Percentiles rank a stretch among this genome's conserved stretches.
These are phyloP conservation scores for Grus americana DNA, from an alignment of 2,113 vertebrate genomes.

Conservation along the genomic window DNA sequence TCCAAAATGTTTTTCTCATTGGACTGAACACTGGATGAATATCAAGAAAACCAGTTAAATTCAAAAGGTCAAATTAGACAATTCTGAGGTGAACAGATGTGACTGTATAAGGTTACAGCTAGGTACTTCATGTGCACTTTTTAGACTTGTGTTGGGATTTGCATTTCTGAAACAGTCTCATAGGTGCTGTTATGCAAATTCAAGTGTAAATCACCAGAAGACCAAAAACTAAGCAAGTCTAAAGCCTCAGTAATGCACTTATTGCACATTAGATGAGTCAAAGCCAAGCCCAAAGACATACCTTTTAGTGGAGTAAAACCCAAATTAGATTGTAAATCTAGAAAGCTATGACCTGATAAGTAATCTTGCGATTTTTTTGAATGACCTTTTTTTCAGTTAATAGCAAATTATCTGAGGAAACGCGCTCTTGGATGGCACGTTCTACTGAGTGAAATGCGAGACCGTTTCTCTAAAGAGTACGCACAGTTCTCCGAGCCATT, in stretches of 20 bases:
- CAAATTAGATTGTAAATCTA: constrained; percentile 12
- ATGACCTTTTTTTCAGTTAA: background rate
- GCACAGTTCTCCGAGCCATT: background rate
- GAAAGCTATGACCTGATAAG: background rate
- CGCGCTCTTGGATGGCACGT: background rate
- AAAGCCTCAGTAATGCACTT: background rate
- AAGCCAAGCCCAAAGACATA: background rate
- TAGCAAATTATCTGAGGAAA: background rate
- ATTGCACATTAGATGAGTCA: background rate
- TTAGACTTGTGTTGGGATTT: constrained; percentile 12
- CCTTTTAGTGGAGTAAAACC: background rate
- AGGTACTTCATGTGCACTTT: constrained; percentile 18
- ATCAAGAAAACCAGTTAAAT: constrained; percentile 19
- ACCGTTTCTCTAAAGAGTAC: background rate
- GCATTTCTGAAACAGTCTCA: constrained; percentile 32
- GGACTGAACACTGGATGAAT: constrained; percentile 18
- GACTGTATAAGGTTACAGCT: constrained; percentile 31
- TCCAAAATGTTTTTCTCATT: constrained; percentile 42
- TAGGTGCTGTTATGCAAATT: constrained; percentile 52
- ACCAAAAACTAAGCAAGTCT: background rate
- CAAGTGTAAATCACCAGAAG: constrained; percentile 38
- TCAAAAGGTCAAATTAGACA: constrained; percentile 57
- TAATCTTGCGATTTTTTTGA: background rate
- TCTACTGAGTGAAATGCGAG: background rate
- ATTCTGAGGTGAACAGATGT: constrained; percentile 56